Base-by-base conservation (phyloP, 2,797 vertebrate genomes). In the Myiotriccus ornatus region DNA sequence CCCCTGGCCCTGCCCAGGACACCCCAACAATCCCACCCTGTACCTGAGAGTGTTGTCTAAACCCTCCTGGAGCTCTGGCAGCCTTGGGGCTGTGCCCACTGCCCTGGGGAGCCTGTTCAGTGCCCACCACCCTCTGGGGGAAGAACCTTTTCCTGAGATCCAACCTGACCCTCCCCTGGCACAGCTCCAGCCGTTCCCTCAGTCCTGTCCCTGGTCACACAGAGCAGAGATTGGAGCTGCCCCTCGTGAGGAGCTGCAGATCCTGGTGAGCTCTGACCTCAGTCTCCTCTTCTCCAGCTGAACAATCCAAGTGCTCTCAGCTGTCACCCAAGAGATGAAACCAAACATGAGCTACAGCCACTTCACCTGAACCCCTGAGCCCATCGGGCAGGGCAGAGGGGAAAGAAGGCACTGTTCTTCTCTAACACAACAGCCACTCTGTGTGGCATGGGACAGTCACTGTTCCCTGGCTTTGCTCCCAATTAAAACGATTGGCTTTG, bases 121-220 rank as follows among this genome's bases (percentile, higher is more conserved):
- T 64, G 28, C 19, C 1, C 1, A 20, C 1, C 13, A 53, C 17
- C 10, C 32, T 43, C 23, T 56, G 50, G 4, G 32, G 11, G 20
- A 37, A 70, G 56, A 59, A 12, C 15, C 52, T 53, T 59, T 4
- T 0, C 59, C 52, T 53, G 7, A 65, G 5, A 22, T 2, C 56
- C 43, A 35, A 0, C 18, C 10, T 30, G 1, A 22, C 1, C n/a
- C n/a, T 50, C 2, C 41, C n/a, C 20, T 37, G 8, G 1, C 4
- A 10, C 37, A 78, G 34, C 39, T 47, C 39, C 34, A 53, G 80
- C 46, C 5, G 0, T 53, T 53, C 19, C 73, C 17, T 10, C 2
- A 6, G 30, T 21, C 1, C 52, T 71, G 34, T 14, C 46, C 8
- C 44, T 50, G 44, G 2, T 15, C 44, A 24, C 41, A 46, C 11